phyloP scores from a whole-genome alignment of 1,140 invertebrate genomes.

The Anoplophora glabripennis region DNA sequence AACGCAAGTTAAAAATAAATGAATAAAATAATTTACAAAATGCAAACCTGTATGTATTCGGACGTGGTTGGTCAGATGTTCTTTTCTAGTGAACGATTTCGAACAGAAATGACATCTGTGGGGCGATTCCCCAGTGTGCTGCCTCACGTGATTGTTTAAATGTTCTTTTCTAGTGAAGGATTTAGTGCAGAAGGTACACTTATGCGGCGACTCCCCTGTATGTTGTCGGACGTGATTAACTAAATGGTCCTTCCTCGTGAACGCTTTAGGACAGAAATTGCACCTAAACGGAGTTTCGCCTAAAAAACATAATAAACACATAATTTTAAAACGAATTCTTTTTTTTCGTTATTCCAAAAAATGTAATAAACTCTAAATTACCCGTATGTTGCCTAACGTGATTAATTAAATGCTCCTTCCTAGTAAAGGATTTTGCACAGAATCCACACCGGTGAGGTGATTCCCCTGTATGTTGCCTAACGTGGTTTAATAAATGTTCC shows the following conservation, averaged over 20 bases:
- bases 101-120: conserved; percentile 79
- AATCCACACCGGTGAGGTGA: conserved; percentile 77
- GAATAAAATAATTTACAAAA: neutral
- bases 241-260: conserved; percentile 78
- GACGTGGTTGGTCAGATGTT: conserved; percentile 75
- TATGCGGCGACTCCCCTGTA: conserved; percentile 75
- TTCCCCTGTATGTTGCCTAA: conserved; percentile 77
- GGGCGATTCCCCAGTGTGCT: conserved; percentile 74
- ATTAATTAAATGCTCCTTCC: conserved; percentile 79
- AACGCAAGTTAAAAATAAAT: too few species aligned
- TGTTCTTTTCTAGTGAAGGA: conserved; percentile 88
- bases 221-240: conserved; percentile 69
- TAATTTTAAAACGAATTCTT: neutral
- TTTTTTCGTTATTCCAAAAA: neutral
- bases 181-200: conserved; percentile 73
- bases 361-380: conserved; percentile 50
- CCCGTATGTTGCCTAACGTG: conserved; percentile 86
- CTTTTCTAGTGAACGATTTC: conserved; percentile 82
- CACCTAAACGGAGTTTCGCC: conserved; percentile 63
- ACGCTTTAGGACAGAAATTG: conserved; percentile 81
- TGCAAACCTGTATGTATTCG: conserved; percentile 70
- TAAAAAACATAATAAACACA: conserved; percentile 9
- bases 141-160: conserved; percentile 82
- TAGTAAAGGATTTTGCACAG: conserved; percentile 80
- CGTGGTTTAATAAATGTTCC: conserved; percentile 79